These are phyloP conservation scores for Tachina fera DNA, from an alignment of 2,888 invertebrate species.

Conservation along the genomic window DNA sequence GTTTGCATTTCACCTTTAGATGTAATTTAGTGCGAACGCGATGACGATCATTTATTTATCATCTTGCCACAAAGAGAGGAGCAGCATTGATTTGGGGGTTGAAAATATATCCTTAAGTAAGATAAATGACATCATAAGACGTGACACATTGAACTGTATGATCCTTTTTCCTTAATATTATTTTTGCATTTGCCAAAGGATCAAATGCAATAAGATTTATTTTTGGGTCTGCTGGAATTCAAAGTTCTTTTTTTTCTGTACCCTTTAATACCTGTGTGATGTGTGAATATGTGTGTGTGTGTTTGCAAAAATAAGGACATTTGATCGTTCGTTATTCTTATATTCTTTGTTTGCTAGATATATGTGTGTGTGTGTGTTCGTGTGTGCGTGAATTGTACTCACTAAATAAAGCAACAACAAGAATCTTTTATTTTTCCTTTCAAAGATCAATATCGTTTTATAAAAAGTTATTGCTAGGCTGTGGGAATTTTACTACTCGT, in stretches of 20 bases:
- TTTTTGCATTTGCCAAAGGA: conserved; percentile 72
- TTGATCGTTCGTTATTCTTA: conserved; percentile 77
- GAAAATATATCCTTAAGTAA: conserved; percentile 57
- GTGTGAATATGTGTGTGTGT: background rate
- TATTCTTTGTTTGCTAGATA: background rate
- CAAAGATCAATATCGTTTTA: conserved; percentile 73
- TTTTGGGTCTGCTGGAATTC: conserved; percentile 50
- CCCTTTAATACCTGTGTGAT: conserved; percentile 76
- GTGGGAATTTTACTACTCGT: conserved; percentile 73
- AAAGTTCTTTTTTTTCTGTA: conserved; percentile 74
- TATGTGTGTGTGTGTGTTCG: background rate
- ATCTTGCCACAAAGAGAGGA: background rate
- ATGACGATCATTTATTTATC: conserved; percentile 73
- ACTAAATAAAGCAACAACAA: conserved; percentile 52
- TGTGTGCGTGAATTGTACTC: conserved; percentile 21
- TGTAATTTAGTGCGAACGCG: conserved; percentile 80
- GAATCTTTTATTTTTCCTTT: conserved; percentile 56
- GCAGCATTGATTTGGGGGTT: conserved; percentile 51
- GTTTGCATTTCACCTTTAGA: conserved; percentile 80
- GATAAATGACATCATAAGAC: conserved; percentile 80
- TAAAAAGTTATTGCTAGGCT: conserved; percentile 61
- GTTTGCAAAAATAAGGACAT: conserved; percentile 74
- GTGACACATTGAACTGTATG: conserved; percentile 77
- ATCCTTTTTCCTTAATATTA: conserved; percentile 62
- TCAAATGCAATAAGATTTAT: conserved; percentile 65